Percentiles rank a stretch among this genome's conserved stretches.
These are phyloP conservation scores for Mythimna ferrago DNA, from an alignment of 2,888 invertebrate genomes.

Conservation along the genomic window DNA sequence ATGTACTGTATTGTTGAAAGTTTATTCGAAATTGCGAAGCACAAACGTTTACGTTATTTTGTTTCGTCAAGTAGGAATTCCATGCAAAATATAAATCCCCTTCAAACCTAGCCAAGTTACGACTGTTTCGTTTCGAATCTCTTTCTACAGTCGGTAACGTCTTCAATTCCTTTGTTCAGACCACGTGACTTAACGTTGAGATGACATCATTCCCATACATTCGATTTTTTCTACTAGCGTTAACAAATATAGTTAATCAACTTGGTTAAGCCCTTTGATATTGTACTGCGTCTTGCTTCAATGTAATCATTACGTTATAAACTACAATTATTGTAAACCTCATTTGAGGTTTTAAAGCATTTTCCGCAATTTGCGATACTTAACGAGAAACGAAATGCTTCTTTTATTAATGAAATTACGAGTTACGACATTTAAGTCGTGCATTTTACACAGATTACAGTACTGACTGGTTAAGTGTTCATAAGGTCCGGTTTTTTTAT, in stretches of 20 bases:
- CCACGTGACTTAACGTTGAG: no score
- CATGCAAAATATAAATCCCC: slow-evolving; percentile 31
- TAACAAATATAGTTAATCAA: no score
- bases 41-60: slow-evolving; percentile 3
- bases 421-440: no score
- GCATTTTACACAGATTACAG: no score
- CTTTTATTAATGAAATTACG: not conserved
- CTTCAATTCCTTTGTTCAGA: no score
- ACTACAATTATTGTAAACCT: slow-evolving; percentile 45
- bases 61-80: slow-evolving; percentile 39
- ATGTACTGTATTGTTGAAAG: not conserved
- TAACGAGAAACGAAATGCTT: not conserved
- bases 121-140: no score
- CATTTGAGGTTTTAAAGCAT: slow-evolving; percentile 14
- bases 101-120: no score
- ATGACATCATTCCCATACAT: no score
- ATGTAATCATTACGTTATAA: slow-evolving; percentile 38
- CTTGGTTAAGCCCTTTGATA: slow-evolving; percentile 1
- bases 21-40: not conserved
- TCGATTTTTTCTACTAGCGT: no score
- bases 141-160: no score
- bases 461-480: no score
- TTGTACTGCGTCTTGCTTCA: slow-evolving; percentile 25
- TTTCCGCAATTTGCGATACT: slow-evolving; percentile 21
- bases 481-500: no score